phyloP scores from a whole-genome alignment of 2,113 vertebrate genomes.

The Calidris pugnax region DNA sequence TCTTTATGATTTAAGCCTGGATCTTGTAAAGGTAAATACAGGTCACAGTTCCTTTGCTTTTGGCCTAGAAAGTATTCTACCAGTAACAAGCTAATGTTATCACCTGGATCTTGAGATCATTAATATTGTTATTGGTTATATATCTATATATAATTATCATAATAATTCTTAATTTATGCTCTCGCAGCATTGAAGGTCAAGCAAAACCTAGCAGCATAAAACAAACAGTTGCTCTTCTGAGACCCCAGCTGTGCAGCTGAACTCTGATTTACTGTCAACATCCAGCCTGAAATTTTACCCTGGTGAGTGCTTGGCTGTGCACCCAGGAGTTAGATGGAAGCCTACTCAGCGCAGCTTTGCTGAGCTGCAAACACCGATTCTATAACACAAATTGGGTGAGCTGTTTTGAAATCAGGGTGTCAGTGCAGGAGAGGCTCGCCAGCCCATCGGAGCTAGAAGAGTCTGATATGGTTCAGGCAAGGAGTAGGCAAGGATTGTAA shows the following conservation, averaged over 20 bases:
- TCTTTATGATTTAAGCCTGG: not conserved
- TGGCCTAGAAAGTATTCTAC: not conserved
- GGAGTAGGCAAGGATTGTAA: not conserved
- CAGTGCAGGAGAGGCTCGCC: not conserved
- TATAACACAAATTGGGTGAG: not conserved
- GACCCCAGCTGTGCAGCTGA: not conserved
- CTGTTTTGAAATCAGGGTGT: not conserved
- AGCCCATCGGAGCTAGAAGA: not conserved
- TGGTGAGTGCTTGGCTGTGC: not conserved
- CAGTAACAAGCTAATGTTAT: not conserved
- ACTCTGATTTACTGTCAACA: not conserved
- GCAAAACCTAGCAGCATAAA: not conserved
- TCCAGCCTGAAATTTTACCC: not conserved
- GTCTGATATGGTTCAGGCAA: no score
- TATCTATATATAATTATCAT: not conserved
- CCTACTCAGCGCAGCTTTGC: not conserved
- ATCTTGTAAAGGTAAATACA: not conserved
- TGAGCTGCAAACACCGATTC: not conserved
- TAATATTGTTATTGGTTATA: not conserved
- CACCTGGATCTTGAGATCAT: not conserved
- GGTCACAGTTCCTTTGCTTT: not conserved
- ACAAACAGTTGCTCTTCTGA: not conserved
- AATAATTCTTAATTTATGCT: not conserved
- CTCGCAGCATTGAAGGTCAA: not conserved
- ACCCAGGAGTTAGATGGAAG: not conserved